These are phyloP conservation scores for Bergia puertoricense DNA, from an alignment of 92 coral and sea anemone genomes.

Conservation along the genomic window DNA sequence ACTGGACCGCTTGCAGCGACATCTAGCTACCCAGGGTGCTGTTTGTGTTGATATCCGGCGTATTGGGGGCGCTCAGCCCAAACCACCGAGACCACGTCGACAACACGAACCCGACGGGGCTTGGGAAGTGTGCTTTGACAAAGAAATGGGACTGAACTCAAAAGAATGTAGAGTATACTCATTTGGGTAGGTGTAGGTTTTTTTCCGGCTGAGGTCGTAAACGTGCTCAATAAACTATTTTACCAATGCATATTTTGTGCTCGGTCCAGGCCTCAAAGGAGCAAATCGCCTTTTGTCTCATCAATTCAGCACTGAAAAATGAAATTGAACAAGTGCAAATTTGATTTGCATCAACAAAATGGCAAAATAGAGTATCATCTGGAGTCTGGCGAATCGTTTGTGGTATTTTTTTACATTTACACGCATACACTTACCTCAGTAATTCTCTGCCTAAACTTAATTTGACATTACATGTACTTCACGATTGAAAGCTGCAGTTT, in stretches of 20 bases:
- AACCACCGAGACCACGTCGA: slow-evolving; percentile 60
- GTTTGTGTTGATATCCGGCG: slow-evolving; percentile 80
- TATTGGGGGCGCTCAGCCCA: slow-evolving; percentile 73
- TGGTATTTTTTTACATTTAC: too few relatives aligned
- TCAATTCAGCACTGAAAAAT: too few relatives aligned
- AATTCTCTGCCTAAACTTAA: neutral
- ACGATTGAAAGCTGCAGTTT: too few relatives aligned
- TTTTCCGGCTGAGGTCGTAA: neutral
- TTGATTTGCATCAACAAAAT: too few relatives aligned
- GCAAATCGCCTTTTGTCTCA: neutral
- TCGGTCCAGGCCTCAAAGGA: too few relatives aligned
- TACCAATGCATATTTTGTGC: neutral
- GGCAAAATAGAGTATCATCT: too few relatives aligned
- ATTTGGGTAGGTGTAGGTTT: slow-evolving; percentile 68
- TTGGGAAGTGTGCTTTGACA: slow-evolving; percentile 92
- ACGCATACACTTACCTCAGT: neutral
- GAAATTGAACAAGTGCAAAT: too few relatives aligned
- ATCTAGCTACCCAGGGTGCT: slow-evolving; percentile 85
- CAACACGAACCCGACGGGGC: slow-evolving; percentile 89
- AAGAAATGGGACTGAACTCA: slow-evolving; percentile 57
- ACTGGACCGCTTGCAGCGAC: slow-evolving; percentile 61
- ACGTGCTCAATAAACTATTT: neutral
- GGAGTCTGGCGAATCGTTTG: too few relatives aligned
- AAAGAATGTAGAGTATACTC: slow-evolving; percentile 83
- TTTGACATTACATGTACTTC: too few relatives aligned